Evolutionary conservation across 2,888 invertebrate genomes (phyloP), one percentile per base, ranked within the genome.

Genomic region (Hyposoter didymator): DNA sequence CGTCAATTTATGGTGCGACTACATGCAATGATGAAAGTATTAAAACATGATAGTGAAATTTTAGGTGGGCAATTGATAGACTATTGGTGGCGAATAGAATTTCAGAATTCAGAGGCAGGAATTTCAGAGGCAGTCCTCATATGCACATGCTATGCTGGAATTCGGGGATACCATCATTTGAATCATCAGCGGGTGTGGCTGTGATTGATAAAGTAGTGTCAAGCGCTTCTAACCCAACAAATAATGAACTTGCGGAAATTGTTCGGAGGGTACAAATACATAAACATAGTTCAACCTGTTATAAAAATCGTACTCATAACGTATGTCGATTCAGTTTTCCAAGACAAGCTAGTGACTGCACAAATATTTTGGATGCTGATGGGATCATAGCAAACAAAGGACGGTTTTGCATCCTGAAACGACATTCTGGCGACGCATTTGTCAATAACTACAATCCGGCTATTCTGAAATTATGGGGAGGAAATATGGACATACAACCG

Each of bases 401-500:
- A 59, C 59, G 59, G 28, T 59, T 59, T 28, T 59, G 59, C 19
- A 12, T 59, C 19, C 28, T 59, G 19, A n/a, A 59, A 28, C 59
- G 59, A 10, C 19, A 59, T 59, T 19, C 59, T 59, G 19, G 8
- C 35, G 85, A 88, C 59, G 39, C n/a, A 47, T 82, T 49, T 67
- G 80, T 89, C 1, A 92, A 92, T 32, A 92, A 92, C 85, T 92
- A 92, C 76, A 92, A 91, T 87, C 8, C 90, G 22, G 39, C 12
- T 32, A 66, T 92, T 17, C 47, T 91, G 19, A 62, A 52, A 14
- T 7, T 92, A 59, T 92, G 91, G 91, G 22, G 89, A 47, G 93
- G 86, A 4, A 92, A 93, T 67, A 93, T 93, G 73, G 91, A 92
- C 69, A 84, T 93, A 0, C 91, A 92, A 74, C 92, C 91, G 4